Evolutionary conservation across 2,888 invertebrate species (phyloP).

Genomic region (Gandaritis pyraliata): DNA sequence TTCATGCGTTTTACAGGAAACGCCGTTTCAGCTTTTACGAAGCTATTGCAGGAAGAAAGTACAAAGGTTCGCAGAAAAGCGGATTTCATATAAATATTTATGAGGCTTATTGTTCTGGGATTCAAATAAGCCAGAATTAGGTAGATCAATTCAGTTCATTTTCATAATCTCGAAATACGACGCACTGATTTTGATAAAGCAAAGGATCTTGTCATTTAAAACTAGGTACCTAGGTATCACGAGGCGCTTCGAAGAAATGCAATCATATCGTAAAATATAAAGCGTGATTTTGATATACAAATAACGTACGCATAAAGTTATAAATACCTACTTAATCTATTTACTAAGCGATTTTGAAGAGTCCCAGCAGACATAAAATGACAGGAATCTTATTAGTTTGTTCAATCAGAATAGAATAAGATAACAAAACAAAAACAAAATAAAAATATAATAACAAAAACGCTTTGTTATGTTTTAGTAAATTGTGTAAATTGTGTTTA

Average conservation of each 20-base stretch:
- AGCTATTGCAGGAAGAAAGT: conserved; percentile 25
- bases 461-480: too few species aligned
- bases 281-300: conserved; percentile 14
- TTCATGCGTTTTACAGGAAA: conserved; percentile 19
- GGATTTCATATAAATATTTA: conserved; percentile 40
- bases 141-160: conserved; percentile 24
- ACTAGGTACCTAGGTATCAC: conserved; percentile 1
- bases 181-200: conserved; percentile 4
- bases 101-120: conserved; percentile 42
- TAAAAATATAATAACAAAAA: too few species aligned
- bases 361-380: too few species aligned
- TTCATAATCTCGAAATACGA: conserved; percentile 22
- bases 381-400: too few species aligned
- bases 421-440: too few species aligned
- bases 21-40: conserved; percentile 16
- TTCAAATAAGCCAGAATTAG: conserved; percentile 35
- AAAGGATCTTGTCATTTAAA: neutral
- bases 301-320: neutral
- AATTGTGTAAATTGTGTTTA: too few species aligned
- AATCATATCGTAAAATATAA: neutral
- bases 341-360: too few species aligned
- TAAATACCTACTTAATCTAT: too few species aligned
- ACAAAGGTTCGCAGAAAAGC: conserved; percentile 36
- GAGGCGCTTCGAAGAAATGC: conserved; percentile 19
- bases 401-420: too few species aligned